These are phyloP conservation scores for Lymantria dispar DNA, from an alignment of 2,888 invertebrate genomes.

Conservation along the genomic window DNA sequence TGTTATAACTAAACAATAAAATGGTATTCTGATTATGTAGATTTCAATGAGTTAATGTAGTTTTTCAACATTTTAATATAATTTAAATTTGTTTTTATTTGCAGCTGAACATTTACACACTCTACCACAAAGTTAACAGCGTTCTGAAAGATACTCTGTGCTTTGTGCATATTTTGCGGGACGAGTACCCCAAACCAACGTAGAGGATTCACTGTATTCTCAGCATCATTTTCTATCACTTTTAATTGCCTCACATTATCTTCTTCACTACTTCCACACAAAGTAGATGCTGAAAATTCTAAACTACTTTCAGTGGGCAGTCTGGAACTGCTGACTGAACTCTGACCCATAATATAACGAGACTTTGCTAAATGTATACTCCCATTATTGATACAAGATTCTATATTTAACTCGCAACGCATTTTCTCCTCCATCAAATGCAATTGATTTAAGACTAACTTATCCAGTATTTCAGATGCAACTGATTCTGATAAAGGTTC, in stretches of 20 bases:
- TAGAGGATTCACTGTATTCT: conserved; percentile 84
- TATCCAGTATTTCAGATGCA: conserved; percentile 85
- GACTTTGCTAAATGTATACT: conserved; percentile 88
- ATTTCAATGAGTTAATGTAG: conserved; percentile 41
- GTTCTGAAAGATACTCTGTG: conserved; percentile 88
- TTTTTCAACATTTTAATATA: conserved; percentile 51
- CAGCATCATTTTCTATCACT: conserved; percentile 50
- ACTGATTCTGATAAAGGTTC: conserved; percentile 42
- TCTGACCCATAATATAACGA: conserved; percentile 90
- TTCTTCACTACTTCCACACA: conserved; percentile 62
- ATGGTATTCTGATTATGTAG: not conserved
- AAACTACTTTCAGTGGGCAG: conserved; percentile 86
- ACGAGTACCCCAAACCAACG: conserved; percentile 95
- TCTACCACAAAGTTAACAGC: conserved; percentile 85
- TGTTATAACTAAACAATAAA: not conserved
- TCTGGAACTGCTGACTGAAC: conserved; percentile 86
- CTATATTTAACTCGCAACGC: conserved; percentile 85
- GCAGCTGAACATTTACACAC: conserved; percentile 86
- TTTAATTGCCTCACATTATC: conserved; percentile 68
- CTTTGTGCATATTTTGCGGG: conserved; percentile 88
- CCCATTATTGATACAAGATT: conserved; percentile 86
- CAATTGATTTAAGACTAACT: conserved; percentile 85
- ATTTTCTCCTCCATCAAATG: conserved; percentile 89
- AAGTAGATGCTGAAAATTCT: conserved; percentile 63
- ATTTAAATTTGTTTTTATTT: conserved; percentile 68